Conservation (phyloP, 2,797 vertebrate genomes). For the Sebastes cheni region DNA sequence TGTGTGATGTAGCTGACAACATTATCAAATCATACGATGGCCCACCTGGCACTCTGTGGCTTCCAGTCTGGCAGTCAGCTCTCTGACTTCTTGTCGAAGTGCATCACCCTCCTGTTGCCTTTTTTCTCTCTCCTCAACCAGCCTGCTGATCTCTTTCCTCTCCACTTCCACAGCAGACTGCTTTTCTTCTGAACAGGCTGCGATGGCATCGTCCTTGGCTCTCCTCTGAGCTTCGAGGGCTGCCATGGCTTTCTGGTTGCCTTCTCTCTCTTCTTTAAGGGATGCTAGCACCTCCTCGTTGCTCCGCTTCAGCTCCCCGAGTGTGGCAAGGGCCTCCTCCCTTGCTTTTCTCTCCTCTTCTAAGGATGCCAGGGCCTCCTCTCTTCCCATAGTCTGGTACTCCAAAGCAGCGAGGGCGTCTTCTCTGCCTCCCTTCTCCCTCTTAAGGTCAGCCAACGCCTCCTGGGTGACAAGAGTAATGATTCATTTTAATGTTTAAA, state of each 20-base stretch:
- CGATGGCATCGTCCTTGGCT: neutral
- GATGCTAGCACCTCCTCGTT: slow-evolving; percentile 9
- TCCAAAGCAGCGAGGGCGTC: slow-evolving; percentile 40
- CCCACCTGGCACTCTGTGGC: slow-evolving; percentile 25
- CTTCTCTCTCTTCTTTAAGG: slow-evolving; percentile 12
- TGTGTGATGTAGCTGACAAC: too few relatives aligned
- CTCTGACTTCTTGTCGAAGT: slow-evolving; percentile 13
- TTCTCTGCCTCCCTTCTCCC: slow-evolving; percentile 56
- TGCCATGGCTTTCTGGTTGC: neutral
- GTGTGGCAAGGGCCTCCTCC: slow-evolving; percentile 13
- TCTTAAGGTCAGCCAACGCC: slow-evolving; percentile 39
- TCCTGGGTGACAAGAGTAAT: slow-evolving; percentile 24
- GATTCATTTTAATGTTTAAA: neutral
- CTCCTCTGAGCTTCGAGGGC: slow-evolving; percentile 39
- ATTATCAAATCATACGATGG: neutral
- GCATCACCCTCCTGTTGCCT: slow-evolving; percentile 11
- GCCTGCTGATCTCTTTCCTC: slow-evolving; percentile 14
- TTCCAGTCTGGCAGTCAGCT: slow-evolving; percentile 37
- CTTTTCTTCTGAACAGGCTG: neutral
- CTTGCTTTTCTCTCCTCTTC: slow-evolving; percentile 44
- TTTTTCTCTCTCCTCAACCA: slow-evolving; percentile 22
- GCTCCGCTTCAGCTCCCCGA: slow-evolving; percentile 14
- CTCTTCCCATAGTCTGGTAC: slow-evolving; percentile 57
- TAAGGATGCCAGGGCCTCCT: slow-evolving; percentile 48
- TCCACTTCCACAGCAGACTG: slow-evolving; percentile 2